Conservation (phyloP, 2,797 vertebrate genomes). For the Betta splendens region DNA sequence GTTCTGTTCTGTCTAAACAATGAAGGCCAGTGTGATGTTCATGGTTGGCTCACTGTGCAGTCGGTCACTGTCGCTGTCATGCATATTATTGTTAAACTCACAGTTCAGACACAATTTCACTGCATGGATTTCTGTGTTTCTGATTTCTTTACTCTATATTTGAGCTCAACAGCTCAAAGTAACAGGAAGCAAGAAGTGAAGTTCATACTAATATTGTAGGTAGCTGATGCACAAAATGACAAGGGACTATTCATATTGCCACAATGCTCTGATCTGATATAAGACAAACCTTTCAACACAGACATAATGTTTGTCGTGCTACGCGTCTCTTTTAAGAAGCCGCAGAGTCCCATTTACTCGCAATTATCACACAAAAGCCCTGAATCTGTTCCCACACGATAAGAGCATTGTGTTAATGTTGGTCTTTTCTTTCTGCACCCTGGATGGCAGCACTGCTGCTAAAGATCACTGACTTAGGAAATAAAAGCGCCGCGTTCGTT, state of each 20-base stretch:
- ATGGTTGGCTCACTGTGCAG: constrained; percentile 36
- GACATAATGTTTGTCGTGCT: neutral
- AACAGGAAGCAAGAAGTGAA: constrained; percentile 8
- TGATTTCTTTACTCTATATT: constrained; percentile 3
- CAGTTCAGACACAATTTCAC: no score
- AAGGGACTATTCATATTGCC: neutral
- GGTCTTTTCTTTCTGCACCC: constrained; percentile 14
- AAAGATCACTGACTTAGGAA: constrained; percentile 14
- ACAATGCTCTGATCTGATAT: constrained; percentile 8
- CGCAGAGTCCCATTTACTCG: constrained; percentile 14
- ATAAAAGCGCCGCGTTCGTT: constrained; percentile 14
- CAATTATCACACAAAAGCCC: constrained; percentile 4
- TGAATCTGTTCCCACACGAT: constrained; percentile 21
- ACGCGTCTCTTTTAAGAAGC: constrained; percentile 1
- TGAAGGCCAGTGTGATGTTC: constrained; percentile 40
- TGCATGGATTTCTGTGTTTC: no score
- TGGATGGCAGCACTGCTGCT: constrained; percentile 19
- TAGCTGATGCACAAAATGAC: neutral
- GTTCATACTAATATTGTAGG: neutral
- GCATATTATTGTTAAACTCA: no score
- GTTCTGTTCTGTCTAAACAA: no score
- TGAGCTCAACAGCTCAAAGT: neutral
- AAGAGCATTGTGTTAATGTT: constrained; percentile 21
- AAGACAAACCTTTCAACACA: constrained; percentile 13
- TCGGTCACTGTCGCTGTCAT: constrained; percentile 34